Percentiles rank a stretch among this genome's conserved stretches.
These are phyloP conservation scores for Eupeodes latifasciatus DNA, from an alignment of 2,888 invertebrate species.

Conservation along the genomic window DNA sequence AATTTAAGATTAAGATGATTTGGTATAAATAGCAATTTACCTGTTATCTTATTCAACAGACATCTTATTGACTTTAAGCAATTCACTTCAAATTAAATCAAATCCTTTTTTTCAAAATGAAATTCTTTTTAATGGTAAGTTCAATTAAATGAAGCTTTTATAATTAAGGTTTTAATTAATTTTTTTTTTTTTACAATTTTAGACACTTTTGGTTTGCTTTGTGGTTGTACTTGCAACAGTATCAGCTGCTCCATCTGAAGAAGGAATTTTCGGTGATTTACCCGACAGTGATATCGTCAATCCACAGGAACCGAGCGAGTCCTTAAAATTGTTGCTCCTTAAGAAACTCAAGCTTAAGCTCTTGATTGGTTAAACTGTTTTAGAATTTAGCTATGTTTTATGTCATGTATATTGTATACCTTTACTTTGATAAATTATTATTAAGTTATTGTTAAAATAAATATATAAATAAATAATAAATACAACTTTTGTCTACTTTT, in stretches of 20 bases:
- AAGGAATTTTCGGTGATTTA: conserved; percentile 26
- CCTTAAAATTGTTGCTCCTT: conserved; percentile 12
- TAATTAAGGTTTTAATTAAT: no score
- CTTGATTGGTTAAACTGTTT: neutral
- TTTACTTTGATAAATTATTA: neutral
- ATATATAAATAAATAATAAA: neutral
- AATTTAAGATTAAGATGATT: neutral
- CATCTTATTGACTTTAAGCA: neutral
- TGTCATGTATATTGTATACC: neutral
- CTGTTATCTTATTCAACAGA: neutral
- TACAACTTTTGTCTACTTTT: no score
- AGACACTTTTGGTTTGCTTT: conserved; percentile 27
- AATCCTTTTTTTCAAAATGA: neutral
- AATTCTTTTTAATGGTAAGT: conserved; percentile 30
- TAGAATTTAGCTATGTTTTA: neutral
- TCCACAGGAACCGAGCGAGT: conserved; percentile 21
- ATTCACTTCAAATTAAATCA: neutral
- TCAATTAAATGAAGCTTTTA: no score
- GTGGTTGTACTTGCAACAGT: neutral
- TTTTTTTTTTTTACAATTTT: neutral
- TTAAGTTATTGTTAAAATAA: neutral
- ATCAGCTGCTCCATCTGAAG: conserved; percentile 7
- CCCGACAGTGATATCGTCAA: conserved; percentile 14
- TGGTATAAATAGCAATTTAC: neutral
- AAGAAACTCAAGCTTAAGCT: conserved; percentile 25